Percentiles rank a stretch among this genome's conserved stretches.
Evolutionary conservation across 2,797 vertebrate species (phyloP).

Genomic region (Paramormyrops hopkinsi): DNA sequence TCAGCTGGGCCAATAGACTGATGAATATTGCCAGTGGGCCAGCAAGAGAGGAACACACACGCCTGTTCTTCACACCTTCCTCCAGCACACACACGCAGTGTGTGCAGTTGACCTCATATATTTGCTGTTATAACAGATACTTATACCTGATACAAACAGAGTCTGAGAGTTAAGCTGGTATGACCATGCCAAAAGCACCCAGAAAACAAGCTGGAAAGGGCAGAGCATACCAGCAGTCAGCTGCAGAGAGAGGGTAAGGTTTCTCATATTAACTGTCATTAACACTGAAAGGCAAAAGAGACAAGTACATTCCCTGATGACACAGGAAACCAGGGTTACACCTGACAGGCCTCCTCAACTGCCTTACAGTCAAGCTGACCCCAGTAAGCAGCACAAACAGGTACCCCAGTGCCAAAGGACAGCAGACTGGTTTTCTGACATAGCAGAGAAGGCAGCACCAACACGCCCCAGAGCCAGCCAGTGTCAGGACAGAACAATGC

Average conservation of each 20-base stretch:
- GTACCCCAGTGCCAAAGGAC: neutral
- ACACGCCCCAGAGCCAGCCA: neutral
- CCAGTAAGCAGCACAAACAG: neutral
- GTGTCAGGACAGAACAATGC: neutral
- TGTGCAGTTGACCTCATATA: neutral
- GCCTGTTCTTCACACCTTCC: neutral
- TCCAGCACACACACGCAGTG: neutral
- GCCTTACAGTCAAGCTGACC: neutral
- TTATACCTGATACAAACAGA: neutral
- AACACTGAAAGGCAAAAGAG: conserved; percentile 64
- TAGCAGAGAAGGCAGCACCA: neutral
- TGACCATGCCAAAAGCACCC: neutral
- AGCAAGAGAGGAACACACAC: neutral
- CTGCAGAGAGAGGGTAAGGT: neutral
- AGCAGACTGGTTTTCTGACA: neutral
- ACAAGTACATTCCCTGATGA: conserved; percentile 61
- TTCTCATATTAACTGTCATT: conserved; percentile 62
- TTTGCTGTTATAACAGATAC: neutral
- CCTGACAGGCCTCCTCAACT: neutral
- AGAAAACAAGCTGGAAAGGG: neutral
- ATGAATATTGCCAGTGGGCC: neutral
- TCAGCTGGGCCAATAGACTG: conserved; percentile 9
- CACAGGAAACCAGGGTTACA: conserved; percentile 30
- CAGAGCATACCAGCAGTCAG: neutral
- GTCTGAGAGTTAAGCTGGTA: neutral